Base-by-base conservation (phyloP, 2,113 vertebrate genomes). In the Halichoerus grypus region DNA sequence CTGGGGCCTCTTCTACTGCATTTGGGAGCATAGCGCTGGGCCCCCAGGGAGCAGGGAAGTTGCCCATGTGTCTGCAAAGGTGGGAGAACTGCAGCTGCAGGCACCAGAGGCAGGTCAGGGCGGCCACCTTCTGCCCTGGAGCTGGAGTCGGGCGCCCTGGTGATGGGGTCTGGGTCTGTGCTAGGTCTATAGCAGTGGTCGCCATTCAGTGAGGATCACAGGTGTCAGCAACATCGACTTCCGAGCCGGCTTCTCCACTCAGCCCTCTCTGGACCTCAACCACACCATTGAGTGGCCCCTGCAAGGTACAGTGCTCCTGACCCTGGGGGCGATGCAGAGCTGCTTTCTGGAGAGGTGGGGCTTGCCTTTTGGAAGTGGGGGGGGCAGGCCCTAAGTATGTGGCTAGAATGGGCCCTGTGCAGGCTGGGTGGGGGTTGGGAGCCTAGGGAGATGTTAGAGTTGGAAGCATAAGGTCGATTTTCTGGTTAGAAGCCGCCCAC, bases 181-280 rank as follows among this genome's bases (percentile, higher is more conserved):
- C 76, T 97, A 99, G 99, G 98, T 99, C 67, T 99, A 98, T 49
- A 99, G 99, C 98, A 99, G 98, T 0, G 99, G 99, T 36, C 99
- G 99, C 21, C 99, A 99, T 81, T 99, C 99, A 0, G 98, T 99
- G 97, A 99, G 99, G 97, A 99, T 99, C 97, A 99, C 99, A 0
- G 99, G 99, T 49, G 98, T 99, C 98, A 99, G 99, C 96, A 98
- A 96, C 90, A 97, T 99, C 1, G 99, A 99, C 98, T 99, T 99
- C 94, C 99, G 98, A 46, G 99, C 99, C 0, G 99, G 99, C 31
- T 99, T 99, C 97, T 99, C 99, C 95, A 98, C 97, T 1, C 76
- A 98, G 72, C 98, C 98, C 0, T 99, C 99, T 0, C 96, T 98
- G 0, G 99, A 99, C 92, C 98, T 98, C 94, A 99, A 97, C 97